Evolutionary conservation across 1,140 invertebrate genomes (phyloP).

Genomic region (Lepidurus apus): DNA sequence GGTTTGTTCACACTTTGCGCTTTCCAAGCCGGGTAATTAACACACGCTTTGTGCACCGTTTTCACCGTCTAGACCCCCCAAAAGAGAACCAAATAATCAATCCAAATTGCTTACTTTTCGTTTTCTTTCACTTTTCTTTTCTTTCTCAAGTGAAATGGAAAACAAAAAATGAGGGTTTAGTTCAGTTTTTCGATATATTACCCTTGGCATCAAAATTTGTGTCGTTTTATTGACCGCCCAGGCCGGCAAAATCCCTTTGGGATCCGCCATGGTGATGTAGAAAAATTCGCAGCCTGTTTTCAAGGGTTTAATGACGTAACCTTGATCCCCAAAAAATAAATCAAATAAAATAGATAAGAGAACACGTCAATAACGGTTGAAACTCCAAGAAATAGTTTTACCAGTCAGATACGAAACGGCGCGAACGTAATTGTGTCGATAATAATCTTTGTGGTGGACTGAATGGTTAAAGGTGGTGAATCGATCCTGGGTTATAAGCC

Average conservation of each 20-base stretch:
- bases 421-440: conserved; percentile 72
- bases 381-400: neutral
- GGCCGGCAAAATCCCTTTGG: conserved; percentile 75
- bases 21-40: conserved; percentile 75
- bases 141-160: neutral
- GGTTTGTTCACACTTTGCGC: conserved; percentile 57
- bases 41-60: conserved; percentile 71
- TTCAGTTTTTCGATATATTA: conserved; percentile 37
- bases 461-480: conserved; percentile 86
- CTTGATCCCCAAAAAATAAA: conserved; percentile 37
- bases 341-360: neutral
- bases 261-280: conserved; percentile 82
- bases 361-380: neutral
- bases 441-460: conserved; percentile 75
- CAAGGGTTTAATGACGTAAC: conserved; percentile 50
- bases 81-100: conserved; percentile 31
- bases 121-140: too few species aligned
- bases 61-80: conserved; percentile 54
- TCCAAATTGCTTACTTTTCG: too few species aligned
- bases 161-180: neutral
- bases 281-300: conserved; percentile 65
- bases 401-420: conserved; percentile 65
- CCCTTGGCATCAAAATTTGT: conserved; percentile 75
- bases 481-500: conserved; percentile 76
- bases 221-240: conserved; percentile 87